These are phyloP conservation scores for Heliconius eleuchia DNA, from an alignment of 1,140 invertebrate genomes.

Conservation along the genomic window DNA sequence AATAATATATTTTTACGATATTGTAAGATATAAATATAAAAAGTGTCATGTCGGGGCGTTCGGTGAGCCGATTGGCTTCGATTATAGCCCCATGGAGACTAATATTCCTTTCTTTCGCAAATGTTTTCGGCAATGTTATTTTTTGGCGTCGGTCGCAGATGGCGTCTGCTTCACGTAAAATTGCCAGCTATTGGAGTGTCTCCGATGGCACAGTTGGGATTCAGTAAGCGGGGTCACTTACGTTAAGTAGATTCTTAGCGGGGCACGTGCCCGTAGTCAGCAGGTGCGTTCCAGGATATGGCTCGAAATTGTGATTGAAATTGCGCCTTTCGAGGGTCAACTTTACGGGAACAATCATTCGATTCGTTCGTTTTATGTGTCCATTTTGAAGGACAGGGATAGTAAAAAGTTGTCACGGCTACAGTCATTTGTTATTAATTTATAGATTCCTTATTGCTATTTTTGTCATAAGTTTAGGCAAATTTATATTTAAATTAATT, in stretches of 20 bases:
- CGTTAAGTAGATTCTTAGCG: constrained; percentile 74
- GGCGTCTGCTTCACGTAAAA: constrained; percentile 65
- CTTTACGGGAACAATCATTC: constrained; percentile 51
- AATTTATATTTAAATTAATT: no score
- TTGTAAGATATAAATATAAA: constrained; percentile 66
- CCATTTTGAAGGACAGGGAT: background rate
- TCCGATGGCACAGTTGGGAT: constrained; percentile 70
- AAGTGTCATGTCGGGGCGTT: constrained; percentile 65
- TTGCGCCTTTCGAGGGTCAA: constrained; percentile 59
- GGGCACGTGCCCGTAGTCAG: constrained; percentile 69
- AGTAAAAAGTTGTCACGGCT: background rate
- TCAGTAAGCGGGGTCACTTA: constrained; percentile 75
- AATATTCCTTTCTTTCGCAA: constrained; percentile 76
- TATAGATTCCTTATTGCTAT: no score
- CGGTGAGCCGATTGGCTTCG: constrained; percentile 72
- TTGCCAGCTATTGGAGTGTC: constrained; percentile 68
- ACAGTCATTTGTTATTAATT: background rate
- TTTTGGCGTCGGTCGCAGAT: constrained; percentile 77
- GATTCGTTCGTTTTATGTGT: constrained; percentile 39
- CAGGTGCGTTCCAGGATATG: constrained; percentile 64
- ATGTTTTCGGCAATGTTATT: constrained; percentile 78
- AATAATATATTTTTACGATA: constrained; percentile 30
- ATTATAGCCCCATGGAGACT: constrained; percentile 76
- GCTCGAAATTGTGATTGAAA: constrained; percentile 70
- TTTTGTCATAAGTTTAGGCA: no score